Conservation (phyloP, 2,797 vertebrate genomes). For the Oceanodroma leucorhoa region DNA sequence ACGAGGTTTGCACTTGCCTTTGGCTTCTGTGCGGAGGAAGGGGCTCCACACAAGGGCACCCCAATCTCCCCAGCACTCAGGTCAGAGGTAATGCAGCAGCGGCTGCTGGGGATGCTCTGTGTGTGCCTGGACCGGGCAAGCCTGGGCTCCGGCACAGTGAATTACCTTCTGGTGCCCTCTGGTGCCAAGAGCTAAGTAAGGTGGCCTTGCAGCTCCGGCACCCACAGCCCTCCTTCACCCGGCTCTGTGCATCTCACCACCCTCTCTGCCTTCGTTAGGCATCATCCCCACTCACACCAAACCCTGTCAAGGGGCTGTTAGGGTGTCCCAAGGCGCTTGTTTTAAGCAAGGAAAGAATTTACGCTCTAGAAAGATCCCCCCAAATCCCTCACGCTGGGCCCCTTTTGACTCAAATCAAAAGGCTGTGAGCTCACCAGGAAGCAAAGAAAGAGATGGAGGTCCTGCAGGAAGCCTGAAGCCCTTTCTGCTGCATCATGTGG, state of each 20-base stretch:
- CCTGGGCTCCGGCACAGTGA: not conserved
- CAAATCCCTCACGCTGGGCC: not conserved
- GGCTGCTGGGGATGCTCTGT: rapidly evolving
- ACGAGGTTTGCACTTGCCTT: not conserved
- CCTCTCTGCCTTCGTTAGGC: not conserved
- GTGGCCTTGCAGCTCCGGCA: not conserved
- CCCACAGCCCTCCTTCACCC: not conserved
- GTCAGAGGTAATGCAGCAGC: not conserved
- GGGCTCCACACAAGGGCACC: not conserved
- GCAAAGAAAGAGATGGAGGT: not conserved
- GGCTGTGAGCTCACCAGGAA: not conserved
- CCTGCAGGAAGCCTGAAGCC: not conserved
- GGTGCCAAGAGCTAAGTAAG: not conserved
- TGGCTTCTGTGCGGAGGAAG: too few relatives aligned
- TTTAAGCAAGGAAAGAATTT: not conserved
- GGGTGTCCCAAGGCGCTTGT: too few relatives aligned
- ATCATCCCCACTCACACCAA: not conserved
- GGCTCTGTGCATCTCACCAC: not conserved
- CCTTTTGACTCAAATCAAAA: not conserved
- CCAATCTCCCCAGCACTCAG: not conserved
- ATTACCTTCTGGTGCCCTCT: not conserved
- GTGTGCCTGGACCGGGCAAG: not conserved
- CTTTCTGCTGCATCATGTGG: not conserved
- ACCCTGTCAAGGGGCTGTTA: not conserved
- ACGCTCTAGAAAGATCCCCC: not conserved